These are phyloP conservation scores for Oxycera nigricornis DNA, from an alignment of 2,888 invertebrate species.

Conservation along the genomic window DNA sequence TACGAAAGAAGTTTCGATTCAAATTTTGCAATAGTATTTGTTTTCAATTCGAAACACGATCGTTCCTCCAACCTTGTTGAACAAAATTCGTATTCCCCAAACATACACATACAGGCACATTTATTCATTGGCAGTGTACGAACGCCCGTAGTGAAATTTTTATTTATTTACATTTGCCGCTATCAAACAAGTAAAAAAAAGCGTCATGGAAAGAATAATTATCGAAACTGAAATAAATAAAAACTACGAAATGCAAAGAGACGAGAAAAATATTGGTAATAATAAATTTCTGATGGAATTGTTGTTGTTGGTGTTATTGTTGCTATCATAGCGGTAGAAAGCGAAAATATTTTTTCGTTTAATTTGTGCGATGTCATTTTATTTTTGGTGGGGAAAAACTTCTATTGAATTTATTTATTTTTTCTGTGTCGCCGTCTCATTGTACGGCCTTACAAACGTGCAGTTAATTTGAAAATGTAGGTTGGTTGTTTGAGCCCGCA, in stretches of 20 bases:
- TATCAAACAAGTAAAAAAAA: not conserved
- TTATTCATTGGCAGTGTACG: no score
- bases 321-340: conserved; percentile 19
- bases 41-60: no score
- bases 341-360: conserved; percentile 39
- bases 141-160: conserved; percentile 35
- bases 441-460: not conserved
- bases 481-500: conserved; percentile 11
- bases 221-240: not conserved
- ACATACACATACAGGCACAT: no score
- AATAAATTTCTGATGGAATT: conserved; percentile 2
- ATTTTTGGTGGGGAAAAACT: not conserved
- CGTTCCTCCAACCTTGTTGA: no score
- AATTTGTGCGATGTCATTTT: conserved; percentile 24
- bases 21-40: no score
- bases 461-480: conserved; percentile 25
- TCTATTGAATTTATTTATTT: not conserved
- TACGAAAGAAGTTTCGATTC: no score
- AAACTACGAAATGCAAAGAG: not conserved
- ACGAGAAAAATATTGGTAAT: conserved; percentile 20
- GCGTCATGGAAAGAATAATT: not conserved
- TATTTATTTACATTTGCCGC: conserved; percentile 34
- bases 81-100: not conserved
- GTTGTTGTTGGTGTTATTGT: not conserved
- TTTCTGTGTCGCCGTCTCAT: not conserved